Evolutionary conservation across 1,140 invertebrate species (phyloP), one percentile per base, ranked within the genome.

Genomic region (Brachionus asplanchnoidis): DNA sequence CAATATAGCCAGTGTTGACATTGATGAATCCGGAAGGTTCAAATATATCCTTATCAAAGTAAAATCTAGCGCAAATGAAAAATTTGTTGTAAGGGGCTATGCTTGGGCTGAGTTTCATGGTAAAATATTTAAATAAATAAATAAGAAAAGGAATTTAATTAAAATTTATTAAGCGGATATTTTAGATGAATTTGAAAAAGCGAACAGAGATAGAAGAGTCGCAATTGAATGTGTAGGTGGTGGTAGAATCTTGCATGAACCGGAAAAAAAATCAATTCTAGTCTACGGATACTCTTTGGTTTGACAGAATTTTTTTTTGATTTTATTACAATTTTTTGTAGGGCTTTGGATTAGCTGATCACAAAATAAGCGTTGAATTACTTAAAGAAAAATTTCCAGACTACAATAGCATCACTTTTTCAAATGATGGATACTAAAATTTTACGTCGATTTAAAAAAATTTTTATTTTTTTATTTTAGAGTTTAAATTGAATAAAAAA

Each of bases 221-320:
- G 92, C 93, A 79, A 91, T 92, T 86, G 93, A 94, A 86, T 94
- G 94, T 87, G 87, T 94, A 9, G 95, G 95, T 8, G 95, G 95
- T 84, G 95, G 95, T 17, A 91, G 94, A 86, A 96, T 97, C 86
- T 90, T 93, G 23, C 94, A 95, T 88, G 92, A 94, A 53, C 88
- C 93, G 1, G 90, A 90, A 2, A 90, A 91, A n/a, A 95, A 95
- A 87, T 92, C 91, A 75, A 92, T 97, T 68, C 92, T 93, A 86
- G 94, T 97, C 85, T 96, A 94, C 89, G 95, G 95, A 77, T 95
- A 95, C 88, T 96, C 95, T 20, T 93, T 94, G 91, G 93, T 93
- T 88, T 88, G 85, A 78, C 14, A 20, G 3, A 32, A 40, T 14
- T 2, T 26, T 80, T 40, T 20, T 17, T 60, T 80, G 4, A 17